Base-by-base conservation (phyloP, 2,113 vertebrate species). In the Clarias macrocephalus region DNA sequence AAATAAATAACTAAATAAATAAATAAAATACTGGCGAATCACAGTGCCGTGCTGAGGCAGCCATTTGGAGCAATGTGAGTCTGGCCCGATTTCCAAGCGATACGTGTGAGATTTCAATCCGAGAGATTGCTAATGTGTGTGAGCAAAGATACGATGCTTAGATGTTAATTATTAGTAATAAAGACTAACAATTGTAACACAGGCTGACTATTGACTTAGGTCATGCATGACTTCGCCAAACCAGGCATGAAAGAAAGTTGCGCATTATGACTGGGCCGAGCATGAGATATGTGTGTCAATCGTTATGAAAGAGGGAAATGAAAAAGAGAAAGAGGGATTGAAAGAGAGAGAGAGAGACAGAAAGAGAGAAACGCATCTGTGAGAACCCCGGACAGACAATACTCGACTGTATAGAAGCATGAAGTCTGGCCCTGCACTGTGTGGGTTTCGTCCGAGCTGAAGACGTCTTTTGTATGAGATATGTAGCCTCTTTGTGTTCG, bases 391-490 rank as follows among this genome's bases (percentile, higher is more conserved):
- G 15, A 63, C 70, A 85, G 92, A 93, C 93, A 93, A 94, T 94
- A 85, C 90, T 90, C 90, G 90, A 88, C 72, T 90, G 91, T 92
- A 93, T 93, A 93, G 84, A 80, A 91, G 92, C 91, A 93, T 91
- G 90, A 91, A 91, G 93, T 92, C 92, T 62, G 86, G 65, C 91
- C 80, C 90, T 94, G 93, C 93, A 93, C 91, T 91, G 92, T 92
- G 90, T 91, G 91, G 91, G 92, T 93, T 95, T 94, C 93, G 89
- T 90, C 91, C 92, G 92, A 87, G 70, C 54, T 92, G 70, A 93
- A 95, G 93, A 95, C 95, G 93, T 90, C 92, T 91, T 93, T 93
- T 94, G 91, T 94, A 82, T 0, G 9, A 95, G 94, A 94, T 94
- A 90, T 91, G 92, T 92, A 92, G 92, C 90, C 92, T 93, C 92